These are phyloP conservation scores for Drosophila hydei DNA, from an alignment of 1,140 invertebrate species.

Conservation along the genomic window DNA sequence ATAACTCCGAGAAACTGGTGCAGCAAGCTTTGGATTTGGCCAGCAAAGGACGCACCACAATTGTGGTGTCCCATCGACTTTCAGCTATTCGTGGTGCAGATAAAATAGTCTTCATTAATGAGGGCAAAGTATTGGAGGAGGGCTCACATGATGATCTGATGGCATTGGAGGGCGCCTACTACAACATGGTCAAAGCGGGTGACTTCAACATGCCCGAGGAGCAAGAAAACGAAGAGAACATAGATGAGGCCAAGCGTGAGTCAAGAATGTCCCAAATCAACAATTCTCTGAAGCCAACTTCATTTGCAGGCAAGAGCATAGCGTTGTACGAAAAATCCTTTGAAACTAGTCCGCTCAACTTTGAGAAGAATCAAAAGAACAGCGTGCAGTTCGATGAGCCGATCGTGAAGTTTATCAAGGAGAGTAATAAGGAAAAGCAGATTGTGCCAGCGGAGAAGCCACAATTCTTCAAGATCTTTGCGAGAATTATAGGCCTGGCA, in stretches of 20 bases:
- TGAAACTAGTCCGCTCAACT: constrained; percentile 76
- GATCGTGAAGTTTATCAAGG: constrained; percentile 44
- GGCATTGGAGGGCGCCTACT: constrained; percentile 89
- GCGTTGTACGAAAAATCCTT: constrained; percentile 78
- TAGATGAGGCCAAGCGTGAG: constrained; percentile 69
- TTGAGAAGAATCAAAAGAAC: constrained; percentile 76
- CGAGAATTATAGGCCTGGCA: constrained; percentile 89
- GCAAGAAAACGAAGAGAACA: constrained; percentile 47
- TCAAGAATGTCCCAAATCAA: background rate
- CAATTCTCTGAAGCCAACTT: background rate
- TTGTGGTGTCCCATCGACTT: constrained; percentile 93
- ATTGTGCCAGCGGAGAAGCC: constrained; percentile 28
- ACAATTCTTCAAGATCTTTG: constrained; percentile 77
- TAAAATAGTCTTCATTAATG: constrained; percentile 90
- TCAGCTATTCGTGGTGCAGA: constrained; percentile 93
- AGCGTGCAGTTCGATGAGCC: constrained; percentile 77
- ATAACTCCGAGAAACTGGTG: constrained; percentile 87
- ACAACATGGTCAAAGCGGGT: constrained; percentile 83
- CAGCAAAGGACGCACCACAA: constrained; percentile 91
- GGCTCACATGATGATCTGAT: constrained; percentile 94
- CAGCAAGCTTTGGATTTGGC: constrained; percentile 88
- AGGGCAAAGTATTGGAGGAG: constrained; percentile 89
- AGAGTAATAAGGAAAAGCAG: constrained; percentile 41
- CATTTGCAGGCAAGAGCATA: constrained; percentile 61
- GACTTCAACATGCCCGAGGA: constrained; percentile 73